Base-by-base conservation (phyloP, 2,888 invertebrate species). In the Kryphioiulus occultus region DNA sequence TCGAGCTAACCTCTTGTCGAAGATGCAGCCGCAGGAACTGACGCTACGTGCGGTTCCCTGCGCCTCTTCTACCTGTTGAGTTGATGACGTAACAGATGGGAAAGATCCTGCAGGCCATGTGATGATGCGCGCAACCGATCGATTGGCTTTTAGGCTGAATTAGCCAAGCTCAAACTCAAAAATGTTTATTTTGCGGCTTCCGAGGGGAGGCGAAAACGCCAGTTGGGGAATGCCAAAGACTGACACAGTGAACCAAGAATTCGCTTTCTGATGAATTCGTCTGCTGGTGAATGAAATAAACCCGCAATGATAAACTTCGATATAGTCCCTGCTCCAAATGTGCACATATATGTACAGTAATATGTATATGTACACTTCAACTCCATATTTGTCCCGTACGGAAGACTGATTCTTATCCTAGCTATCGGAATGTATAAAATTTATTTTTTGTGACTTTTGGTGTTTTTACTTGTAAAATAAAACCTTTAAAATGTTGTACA, bases 1-100 rank as follows among this genome's bases (percentile, higher is more conserved):
- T 12, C 78, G 22, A 15, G 30, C 78, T 78, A 78, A 26, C 78
- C 78, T 78, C 78, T 78, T 78, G 78, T 30, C 30, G 78, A 78
- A 78, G 78, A 78, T 78, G 78, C 68, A 22, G 68, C 68, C 26
- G 68, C 68, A 68, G n/a, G 68, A 78, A 78, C 78, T 78, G 78
- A 15, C 78, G 30, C 26, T 78, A 22, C 78, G 30, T 78, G 30
- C 78, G 78, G 4, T 26, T 78, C 78, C 22, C 78, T 78, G 3
- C 78, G 78, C 78, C 30, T 78, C 78, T 78, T 78, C 78, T 78
- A 78, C 78, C 78, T 78, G 78, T 78, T 78, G 78, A 78, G 78
- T 15, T 30, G 78, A 78, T 78, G 78, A 78, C 78, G 78, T 78
- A 78, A 78, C 78, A 30, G 30, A 30, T 30, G 78, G 78, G 78